These are phyloP conservation scores for Notolabrus celidotus DNA, from an alignment of 2,797 vertebrate genomes.

Conservation along the genomic window DNA sequence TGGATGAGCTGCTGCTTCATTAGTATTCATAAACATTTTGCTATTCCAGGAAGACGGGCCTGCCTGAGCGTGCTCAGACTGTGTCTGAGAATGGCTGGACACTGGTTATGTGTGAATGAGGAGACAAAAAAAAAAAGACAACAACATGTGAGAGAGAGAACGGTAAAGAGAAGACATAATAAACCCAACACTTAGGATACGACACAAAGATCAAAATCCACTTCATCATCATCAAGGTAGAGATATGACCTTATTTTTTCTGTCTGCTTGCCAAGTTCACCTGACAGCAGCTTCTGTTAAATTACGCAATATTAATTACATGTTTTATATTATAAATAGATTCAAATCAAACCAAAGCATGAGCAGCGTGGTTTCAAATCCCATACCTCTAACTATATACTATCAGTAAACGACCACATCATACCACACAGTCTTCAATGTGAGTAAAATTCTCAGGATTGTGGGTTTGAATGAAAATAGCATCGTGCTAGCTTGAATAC, in stretches of 20 bases:
- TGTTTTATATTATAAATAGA: too few relatives aligned
- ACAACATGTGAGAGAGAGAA: slow-evolving; percentile 8
- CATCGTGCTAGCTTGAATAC: too few relatives aligned
- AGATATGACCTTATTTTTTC: neutral
- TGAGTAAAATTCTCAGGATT: too few relatives aligned
- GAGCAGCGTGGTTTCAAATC: too few relatives aligned
- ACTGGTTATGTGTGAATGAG: slow-evolving; percentile 20
- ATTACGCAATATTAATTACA: neutral
- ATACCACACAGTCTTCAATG: too few relatives aligned
- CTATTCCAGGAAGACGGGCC: slow-evolving; percentile 42
- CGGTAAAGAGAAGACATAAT: neutral
- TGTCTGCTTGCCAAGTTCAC: neutral
- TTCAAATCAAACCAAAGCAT: neutral
- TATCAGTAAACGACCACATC: too few relatives aligned
- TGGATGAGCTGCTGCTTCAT: slow-evolving; percentile 42
- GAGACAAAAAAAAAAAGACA: slow-evolving; percentile 29
- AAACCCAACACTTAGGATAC: neutral
- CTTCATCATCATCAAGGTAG: neutral
- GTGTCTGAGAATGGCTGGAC: slow-evolving; percentile 44
- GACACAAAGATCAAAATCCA: too few relatives aligned
- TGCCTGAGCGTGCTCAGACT: slow-evolving; percentile 55
- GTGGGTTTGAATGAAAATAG: too few relatives aligned
- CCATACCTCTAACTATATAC: too few relatives aligned
- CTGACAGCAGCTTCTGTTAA: neutral
- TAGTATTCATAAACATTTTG: slow-evolving; percentile 64